These are phyloP conservation scores for Heterodera schachtii DNA, from an alignment of 1,140 invertebrate genomes.

Conservation along the genomic window DNA sequence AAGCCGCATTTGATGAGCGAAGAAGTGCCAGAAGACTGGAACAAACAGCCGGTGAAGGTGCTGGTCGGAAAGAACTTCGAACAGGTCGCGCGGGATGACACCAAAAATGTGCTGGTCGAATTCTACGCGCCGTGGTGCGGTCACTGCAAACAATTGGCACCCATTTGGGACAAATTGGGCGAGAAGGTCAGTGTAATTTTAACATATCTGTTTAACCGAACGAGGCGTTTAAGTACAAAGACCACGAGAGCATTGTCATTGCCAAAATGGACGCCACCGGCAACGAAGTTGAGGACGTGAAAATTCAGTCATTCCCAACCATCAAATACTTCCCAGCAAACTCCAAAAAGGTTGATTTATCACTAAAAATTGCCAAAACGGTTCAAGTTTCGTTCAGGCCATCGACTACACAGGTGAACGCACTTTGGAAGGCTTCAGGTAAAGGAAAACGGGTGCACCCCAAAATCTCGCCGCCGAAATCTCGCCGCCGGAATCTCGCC, in stretches of 20 bases:
- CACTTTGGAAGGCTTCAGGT: slow-evolving; percentile 83
- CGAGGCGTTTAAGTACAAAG: slow-evolving; percentile 70
- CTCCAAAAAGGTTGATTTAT: slow-evolving; percentile 67
- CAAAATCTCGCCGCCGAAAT: too few species aligned
- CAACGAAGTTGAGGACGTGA: slow-evolving; percentile 88
- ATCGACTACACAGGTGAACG: slow-evolving; percentile 92
- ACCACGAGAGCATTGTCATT: slow-evolving; percentile 82
- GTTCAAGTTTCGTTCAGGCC: slow-evolving; percentile 68
- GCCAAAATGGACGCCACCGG: slow-evolving; percentile 97
- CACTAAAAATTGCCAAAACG: slow-evolving; percentile 72
- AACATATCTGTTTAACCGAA: too few species aligned
- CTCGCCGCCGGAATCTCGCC: too few species aligned
- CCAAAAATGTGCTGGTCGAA: slow-evolving; percentile 93
- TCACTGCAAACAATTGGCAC: slow-evolving; percentile 74
- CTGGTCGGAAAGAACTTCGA: slow-evolving; percentile 94
- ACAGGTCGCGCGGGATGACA: slow-evolving; percentile 83
- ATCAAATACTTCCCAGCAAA: slow-evolving; percentile 80
- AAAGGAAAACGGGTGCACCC: not conserved
- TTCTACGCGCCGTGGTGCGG: slow-evolving; percentile 73
- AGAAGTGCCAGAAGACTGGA: slow-evolving; percentile 94
- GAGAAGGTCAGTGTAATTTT: slow-evolving; percentile 71
- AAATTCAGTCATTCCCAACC: slow-evolving; percentile 91
- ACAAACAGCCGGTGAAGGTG: slow-evolving; percentile 88
- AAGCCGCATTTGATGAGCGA: slow-evolving; percentile 88
- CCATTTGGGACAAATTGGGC: slow-evolving; percentile 88